These are phyloP conservation scores for Raja brachyura DNA, from an alignment of 2,113 vertebrate species.

Conservation along the genomic window DNA sequence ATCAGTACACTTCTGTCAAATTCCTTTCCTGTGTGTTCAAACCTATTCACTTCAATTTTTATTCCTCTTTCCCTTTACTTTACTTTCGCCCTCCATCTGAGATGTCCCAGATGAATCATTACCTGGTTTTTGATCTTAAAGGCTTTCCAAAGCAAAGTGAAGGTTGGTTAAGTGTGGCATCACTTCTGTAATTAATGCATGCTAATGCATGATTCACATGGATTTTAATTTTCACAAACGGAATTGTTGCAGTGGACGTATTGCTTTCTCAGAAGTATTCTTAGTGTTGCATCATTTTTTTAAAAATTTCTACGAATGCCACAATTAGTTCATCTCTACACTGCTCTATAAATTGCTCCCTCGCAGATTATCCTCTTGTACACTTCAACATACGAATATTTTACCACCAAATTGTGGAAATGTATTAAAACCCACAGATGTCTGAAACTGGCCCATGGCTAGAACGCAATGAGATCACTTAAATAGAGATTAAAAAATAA, in stretches of 20 bases:
- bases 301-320: not conserved
- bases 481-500: not conserved
- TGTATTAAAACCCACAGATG: too few relatives aligned
- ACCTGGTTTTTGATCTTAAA: conserved; percentile 56
- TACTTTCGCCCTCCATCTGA: conserved; percentile 41
- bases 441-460: not conserved
- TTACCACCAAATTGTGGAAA: not conserved
- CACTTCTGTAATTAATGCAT: conserved; percentile 23
- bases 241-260: not conserved
- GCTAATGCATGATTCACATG: not conserved
- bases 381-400: not conserved
- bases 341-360: not conserved
- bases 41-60: conserved; percentile 20
- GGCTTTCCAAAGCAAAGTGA: conserved; percentile 50
- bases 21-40: conserved; percentile 36
- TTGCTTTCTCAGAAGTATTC: not conserved
- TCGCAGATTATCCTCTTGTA: not conserved
- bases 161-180: conserved; percentile 53
- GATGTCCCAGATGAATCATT: conserved; percentile 57
- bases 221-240: not conserved
- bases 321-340: not conserved
- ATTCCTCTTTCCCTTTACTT: conserved; percentile 37
- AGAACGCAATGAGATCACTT: not conserved
- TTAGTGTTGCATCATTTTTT: not conserved
- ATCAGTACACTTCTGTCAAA: conserved; percentile 4